A percentile compares a stretch with the other conserved stretches of the same genome.
phyloP scores from a whole-genome alignment of 2,797 vertebrate genomes.

The Hydrolagus colliei region DNA sequence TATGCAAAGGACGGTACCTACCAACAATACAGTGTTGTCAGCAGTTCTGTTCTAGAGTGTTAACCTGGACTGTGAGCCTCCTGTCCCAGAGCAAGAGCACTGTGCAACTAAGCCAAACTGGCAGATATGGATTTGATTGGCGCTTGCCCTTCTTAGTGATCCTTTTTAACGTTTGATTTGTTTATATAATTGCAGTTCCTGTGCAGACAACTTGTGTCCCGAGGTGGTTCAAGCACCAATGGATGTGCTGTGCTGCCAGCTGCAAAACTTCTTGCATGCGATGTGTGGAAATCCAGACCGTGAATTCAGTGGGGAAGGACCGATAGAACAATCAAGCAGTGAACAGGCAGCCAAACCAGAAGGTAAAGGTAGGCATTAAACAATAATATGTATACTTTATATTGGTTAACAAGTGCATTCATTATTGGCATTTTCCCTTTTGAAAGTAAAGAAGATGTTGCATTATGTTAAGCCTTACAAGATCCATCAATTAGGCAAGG shows the following conservation, averaged over 20 bases:
- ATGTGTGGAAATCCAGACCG: slow-evolving; percentile 57
- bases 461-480: not conserved
- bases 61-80: too few species aligned
- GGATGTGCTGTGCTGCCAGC: slow-evolving; percentile 69
- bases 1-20: too few species aligned
- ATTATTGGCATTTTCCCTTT: not conserved
- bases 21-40: too few species aligned
- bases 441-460: not conserved
- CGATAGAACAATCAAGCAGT: slow-evolving; percentile 39
- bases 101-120: too few species aligned
- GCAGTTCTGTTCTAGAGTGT: too few species aligned
- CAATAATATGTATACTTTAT: not conserved
- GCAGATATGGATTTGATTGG: not conserved
- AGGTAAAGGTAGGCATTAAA: slow-evolving; percentile 42
- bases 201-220: slow-evolving; percentile 58
- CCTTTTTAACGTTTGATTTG: not conserved
- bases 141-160: not conserved
- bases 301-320: slow-evolving; percentile 45
- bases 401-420: not conserved
- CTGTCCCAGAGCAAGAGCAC: too few species aligned
- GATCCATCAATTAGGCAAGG: not conserved
- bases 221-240: slow-evolving; percentile 63
- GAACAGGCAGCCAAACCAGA: slow-evolving; percentile 42
- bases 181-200: slow-evolving; percentile 49
- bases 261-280: slow-evolving; percentile 55